Conservation (phyloP, 2,888 invertebrate genomes). For the Pilophorus perplexus region DNA sequence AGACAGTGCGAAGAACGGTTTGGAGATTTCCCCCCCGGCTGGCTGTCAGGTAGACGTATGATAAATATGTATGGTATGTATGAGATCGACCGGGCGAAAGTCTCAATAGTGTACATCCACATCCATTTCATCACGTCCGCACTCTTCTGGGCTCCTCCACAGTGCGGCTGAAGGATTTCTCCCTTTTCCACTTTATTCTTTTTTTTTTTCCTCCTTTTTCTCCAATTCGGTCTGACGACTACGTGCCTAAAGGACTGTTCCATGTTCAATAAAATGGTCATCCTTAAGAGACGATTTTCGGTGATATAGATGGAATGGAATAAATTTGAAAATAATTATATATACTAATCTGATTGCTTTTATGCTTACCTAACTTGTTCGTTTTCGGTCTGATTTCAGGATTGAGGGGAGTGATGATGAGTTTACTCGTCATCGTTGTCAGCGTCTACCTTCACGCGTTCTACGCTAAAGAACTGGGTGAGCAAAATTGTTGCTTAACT, state of each 20-base stretch:
- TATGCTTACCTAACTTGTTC: too few relatives aligned
- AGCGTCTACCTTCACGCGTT: constrained; percentile 40
- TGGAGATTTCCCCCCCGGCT: constrained; percentile 9
- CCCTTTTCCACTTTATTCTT: too few relatives aligned
- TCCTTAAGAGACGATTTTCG: too few relatives aligned
- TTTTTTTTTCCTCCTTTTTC: too few relatives aligned
- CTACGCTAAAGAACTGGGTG: constrained; percentile 42
- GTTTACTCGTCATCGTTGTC: constrained; percentile 35
- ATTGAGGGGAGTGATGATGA: constrained; percentile 38
- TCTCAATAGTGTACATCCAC: constrained; percentile 2
- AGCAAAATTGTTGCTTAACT: constrained; percentile 13
- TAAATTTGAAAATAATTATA: too few relatives aligned
- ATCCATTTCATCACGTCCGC: constrained; percentile 26
- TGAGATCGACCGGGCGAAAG: constrained; percentile 9
- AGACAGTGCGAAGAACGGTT: not conserved
- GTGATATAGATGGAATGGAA: too few relatives aligned
- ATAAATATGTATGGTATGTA: constrained; percentile 33
- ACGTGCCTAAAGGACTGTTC: too few relatives aligned
- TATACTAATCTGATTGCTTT: too few relatives aligned
- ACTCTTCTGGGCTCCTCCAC: constrained; percentile 14
- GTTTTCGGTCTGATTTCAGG: too few relatives aligned
- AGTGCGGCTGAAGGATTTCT: too few relatives aligned
- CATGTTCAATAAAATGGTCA: too few relatives aligned
- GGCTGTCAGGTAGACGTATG: constrained; percentile 29
- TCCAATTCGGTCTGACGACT: too few relatives aligned